These are phyloP conservation scores for Epistrophe grossulariae DNA, from an alignment of 2,888 invertebrate genomes.

Conservation along the genomic window DNA sequence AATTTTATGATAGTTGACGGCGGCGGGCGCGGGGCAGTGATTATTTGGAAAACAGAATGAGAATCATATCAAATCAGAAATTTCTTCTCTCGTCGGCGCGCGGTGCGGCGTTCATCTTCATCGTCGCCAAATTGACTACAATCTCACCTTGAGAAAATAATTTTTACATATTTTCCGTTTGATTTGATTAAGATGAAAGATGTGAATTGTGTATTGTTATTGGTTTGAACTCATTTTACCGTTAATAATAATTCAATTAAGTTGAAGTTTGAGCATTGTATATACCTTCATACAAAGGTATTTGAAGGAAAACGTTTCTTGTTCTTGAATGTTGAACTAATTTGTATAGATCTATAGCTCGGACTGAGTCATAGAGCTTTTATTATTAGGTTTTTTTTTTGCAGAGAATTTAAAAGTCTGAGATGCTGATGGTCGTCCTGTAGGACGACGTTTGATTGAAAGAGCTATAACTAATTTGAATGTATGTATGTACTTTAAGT, in stretches of 20 bases:
- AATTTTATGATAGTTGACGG: not conserved
- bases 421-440: too few relatives aligned
- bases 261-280: constrained; percentile 8
- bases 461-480: too few relatives aligned
- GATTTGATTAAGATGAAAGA: constrained; percentile 28
- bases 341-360: too few relatives aligned
- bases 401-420: too few relatives aligned
- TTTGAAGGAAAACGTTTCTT: too few relatives aligned
- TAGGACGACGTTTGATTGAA: too few relatives aligned
- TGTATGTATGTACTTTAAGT: too few relatives aligned
- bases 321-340: too few relatives aligned
- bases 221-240: not conserved
- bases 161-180: constrained; percentile 17
- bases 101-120: not conserved
- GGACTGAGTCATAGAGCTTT: too few relatives aligned
- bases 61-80: not conserved
- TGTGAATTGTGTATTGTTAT: constrained; percentile 16
- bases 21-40: not conserved
- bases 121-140: constrained; percentile 34
- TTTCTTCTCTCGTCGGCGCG: constrained; percentile 3
- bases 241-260: constrained; percentile 13
- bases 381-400: too few relatives aligned
- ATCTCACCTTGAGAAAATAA: constrained; percentile 27
- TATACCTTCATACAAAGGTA: too few relatives aligned
- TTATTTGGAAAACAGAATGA: not conserved